Conservation (phyloP, 2,888 invertebrate genomes). For the Aethes cnicana region DNA sequence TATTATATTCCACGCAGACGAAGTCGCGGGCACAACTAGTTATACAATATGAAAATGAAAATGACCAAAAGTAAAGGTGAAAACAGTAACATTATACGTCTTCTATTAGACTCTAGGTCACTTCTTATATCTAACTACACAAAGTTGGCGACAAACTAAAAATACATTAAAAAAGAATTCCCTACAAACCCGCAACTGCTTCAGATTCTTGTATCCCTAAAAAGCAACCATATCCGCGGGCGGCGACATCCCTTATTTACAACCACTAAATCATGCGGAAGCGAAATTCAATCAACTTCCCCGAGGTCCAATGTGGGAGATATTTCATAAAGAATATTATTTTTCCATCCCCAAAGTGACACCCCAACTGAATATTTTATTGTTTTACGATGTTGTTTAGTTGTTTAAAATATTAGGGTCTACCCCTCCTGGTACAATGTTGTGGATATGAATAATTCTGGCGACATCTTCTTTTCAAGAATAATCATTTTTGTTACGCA, state of each 20-base stretch:
- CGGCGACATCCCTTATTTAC: constrained; percentile 56
- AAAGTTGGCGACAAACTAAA: not conserved
- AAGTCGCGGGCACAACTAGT: too few relatives aligned
- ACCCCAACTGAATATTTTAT: constrained; percentile 21
- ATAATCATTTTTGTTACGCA: too few relatives aligned
- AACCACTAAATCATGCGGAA: constrained; percentile 62
- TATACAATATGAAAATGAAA: too few relatives aligned
- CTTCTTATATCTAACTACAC: not conserved
- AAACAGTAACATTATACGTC: too few relatives aligned
- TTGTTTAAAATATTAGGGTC: constrained; percentile 3
- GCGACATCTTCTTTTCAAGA: too few relatives aligned
- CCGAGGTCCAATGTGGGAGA: constrained; percentile 37
- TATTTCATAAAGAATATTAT: constrained; percentile 19
- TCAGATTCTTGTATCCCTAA: constrained; percentile 30
- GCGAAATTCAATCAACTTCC: constrained; percentile 65
- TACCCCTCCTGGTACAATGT: too few relatives aligned
- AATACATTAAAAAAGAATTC: not conserved
- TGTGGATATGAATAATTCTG: too few relatives aligned
- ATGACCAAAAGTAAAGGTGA: too few relatives aligned
- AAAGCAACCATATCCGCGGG: constrained; percentile 37
- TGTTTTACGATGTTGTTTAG: constrained; percentile 19
- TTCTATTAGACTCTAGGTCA: not conserved
- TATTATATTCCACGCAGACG: too few relatives aligned
- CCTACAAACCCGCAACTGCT: constrained; percentile 27
- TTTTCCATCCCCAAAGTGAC: constrained; percentile 17